Evolutionary conservation across 1,140 invertebrate genomes (phyloP), one percentile per base, ranked within the genome.

Genomic region (Ooceraea biroi): DNA sequence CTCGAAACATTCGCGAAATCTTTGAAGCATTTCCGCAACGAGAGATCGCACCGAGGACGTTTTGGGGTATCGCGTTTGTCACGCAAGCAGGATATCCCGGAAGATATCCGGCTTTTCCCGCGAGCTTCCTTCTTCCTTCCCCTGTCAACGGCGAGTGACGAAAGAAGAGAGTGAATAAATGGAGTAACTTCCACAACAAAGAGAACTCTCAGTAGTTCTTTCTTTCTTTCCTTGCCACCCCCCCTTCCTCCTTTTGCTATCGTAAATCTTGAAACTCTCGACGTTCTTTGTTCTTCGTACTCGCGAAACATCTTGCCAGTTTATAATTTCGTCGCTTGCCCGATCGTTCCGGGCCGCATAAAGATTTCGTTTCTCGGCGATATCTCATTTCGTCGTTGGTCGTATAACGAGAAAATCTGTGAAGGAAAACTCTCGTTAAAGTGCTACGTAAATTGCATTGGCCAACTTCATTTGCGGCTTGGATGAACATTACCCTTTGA

Each of bases 111-210:
- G 17, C 44, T 52, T 83, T 76, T 36, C 44, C 46, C 68, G 25
- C 25, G 41, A 19, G 46, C 17, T 61, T 44, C 36, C 82, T 69
- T 36, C 69, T 86, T 83, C 72, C 85, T 36, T 83, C 55, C 63
- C 46, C 19, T 27, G 36, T 41, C 27, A 46, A 65, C 52, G 65
- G n/a, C 30, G 57, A 76, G 46, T 77, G 78, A 86, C 85, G 78
- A 83, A 68, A 74, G 52, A 86, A 84, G 71, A 68, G 78, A 74
- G 72, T 66, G 86, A 87, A 87, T 87, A 86, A 87, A 87, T 87
- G 86, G 86, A 68, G 63, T 57, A 87, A 87, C 71, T 87, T 87
- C 36, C 14, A 69, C 78, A 50, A 87, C 86, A 87, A 87, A 87
- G 80, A 27, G 30, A 58, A 72, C 41, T 60, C 58, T 25, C 36